These are phyloP conservation scores for Pelusios castaneus DNA, from an alignment of 2,113 vertebrate species.

Conservation along the genomic window DNA sequence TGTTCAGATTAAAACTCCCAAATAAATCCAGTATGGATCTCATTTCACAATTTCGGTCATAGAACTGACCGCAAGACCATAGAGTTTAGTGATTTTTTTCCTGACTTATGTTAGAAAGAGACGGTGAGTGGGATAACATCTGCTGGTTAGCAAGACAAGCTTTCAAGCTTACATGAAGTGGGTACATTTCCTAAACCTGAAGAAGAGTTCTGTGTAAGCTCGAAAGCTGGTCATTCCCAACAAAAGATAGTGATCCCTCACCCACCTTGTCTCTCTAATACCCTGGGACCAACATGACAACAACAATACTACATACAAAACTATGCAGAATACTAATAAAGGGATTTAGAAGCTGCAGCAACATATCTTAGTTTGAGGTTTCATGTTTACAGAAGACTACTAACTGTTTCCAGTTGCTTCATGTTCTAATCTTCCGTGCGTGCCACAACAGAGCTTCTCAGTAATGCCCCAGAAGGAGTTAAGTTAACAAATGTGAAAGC, in stretches of 20 bases:
- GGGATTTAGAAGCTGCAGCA: not conserved
- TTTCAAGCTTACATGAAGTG: too few relatives aligned
- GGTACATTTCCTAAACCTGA: too few relatives aligned
- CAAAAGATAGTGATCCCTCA: too few relatives aligned
- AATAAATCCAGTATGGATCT: not conserved
- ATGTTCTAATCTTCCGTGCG: not conserved
- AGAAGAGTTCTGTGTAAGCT: too few relatives aligned
- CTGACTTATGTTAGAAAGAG: not conserved
- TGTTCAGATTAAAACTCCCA: not conserved
- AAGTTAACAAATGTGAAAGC: not conserved
- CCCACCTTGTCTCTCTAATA: too few relatives aligned
- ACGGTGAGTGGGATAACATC: too few relatives aligned
- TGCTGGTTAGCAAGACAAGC: too few relatives aligned
- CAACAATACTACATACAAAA: too few relatives aligned
- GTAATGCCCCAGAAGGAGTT: not conserved
- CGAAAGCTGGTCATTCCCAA: too few relatives aligned
- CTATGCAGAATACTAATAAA: not conserved
- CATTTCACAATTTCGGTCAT: rapidly evolving
- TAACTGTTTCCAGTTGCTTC: not conserved
- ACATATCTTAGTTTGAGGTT: not conserved
- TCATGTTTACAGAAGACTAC: not conserved
- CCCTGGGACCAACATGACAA: too few relatives aligned
- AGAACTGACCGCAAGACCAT: not conserved
- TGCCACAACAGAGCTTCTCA: not conserved
- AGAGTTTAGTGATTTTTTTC: not conserved